These are phyloP conservation scores for Urocynchramus pylzowi DNA, from an alignment of 2,113 vertebrate genomes.

Conservation along the genomic window DNA sequence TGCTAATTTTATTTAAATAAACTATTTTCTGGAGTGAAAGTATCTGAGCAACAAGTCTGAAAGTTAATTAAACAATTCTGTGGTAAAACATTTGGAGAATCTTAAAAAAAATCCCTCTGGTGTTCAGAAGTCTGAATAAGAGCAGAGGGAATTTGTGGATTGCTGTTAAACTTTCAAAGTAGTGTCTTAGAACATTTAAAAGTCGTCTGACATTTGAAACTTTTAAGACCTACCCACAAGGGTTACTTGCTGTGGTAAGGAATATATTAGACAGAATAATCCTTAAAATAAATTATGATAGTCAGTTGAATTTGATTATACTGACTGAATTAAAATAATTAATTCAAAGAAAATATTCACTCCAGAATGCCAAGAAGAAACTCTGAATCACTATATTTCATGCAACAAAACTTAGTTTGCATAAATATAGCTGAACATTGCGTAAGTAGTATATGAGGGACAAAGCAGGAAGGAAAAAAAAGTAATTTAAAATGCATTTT, in stretches of 20 bases:
- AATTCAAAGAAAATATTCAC: slow-evolving; percentile 27
- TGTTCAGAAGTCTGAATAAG: slow-evolving; percentile 7
- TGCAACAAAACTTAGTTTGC: slow-evolving; percentile 8
- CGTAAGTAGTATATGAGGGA: neutral
- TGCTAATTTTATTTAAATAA: slow-evolving; percentile 40
- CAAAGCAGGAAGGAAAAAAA: neutral
- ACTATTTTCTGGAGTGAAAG: neutral
- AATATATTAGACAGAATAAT: slow-evolving; percentile 61
- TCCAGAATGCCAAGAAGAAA: neutral
- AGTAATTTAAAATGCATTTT: neutral
- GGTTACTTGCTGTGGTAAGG: slow-evolving; percentile 23
- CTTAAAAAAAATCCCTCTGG: neutral
- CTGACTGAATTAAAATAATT: slow-evolving; percentile 46
- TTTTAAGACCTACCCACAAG: slow-evolving; percentile 52
- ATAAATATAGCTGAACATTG: neutral
- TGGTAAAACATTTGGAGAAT: slow-evolving; percentile 35
- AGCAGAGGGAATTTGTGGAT: slow-evolving; percentile 18
- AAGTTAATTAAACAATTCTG: slow-evolving; percentile 24
- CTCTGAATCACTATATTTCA: neutral
- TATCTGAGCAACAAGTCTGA: slow-evolving; percentile 19
- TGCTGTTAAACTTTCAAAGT: slow-evolving; percentile 43
- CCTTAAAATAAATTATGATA: slow-evolving; percentile 52
- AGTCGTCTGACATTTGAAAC: slow-evolving; percentile 57
- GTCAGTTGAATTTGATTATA: slow-evolving; percentile 34
- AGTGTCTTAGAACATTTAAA: slow-evolving; percentile 16